phyloP scores from a whole-genome alignment of 2,797 vertebrate species.

The Eutrigla gurnardus region DNA sequence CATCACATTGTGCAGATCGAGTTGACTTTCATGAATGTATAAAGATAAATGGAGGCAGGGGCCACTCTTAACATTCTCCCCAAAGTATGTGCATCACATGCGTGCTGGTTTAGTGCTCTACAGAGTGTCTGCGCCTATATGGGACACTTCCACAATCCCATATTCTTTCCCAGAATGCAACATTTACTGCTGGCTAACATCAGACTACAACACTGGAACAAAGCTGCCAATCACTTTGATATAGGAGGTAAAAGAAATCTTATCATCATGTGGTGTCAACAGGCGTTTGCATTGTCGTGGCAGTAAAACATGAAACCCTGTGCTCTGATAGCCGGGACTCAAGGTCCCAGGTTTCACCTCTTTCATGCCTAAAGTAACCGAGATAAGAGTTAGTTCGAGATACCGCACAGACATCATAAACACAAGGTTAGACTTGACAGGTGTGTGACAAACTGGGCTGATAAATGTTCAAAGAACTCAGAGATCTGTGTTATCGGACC shows the following conservation, averaged over 20 bases:
- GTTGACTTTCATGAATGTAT: too few species aligned
- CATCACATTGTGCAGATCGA: too few species aligned
- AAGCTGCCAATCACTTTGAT: slow-evolving; percentile 7
- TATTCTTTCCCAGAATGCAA: neutral
- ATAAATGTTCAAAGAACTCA: slow-evolving; percentile 42
- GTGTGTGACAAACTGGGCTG: neutral
- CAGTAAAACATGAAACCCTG: slow-evolving; percentile 32
- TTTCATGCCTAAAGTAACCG: slow-evolving; percentile 6
- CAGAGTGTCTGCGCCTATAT: neutral
- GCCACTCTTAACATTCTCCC: too few species aligned
- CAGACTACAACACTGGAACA: neutral
- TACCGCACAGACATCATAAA: slow-evolving; percentile 17
- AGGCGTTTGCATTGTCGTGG: neutral
- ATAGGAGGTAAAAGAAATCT: slow-evolving; percentile 7
- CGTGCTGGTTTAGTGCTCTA: slow-evolving; percentile 15
- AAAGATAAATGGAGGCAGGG: too few species aligned
- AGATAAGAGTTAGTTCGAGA: slow-evolving; percentile 45
- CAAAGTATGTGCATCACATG: slow-evolving; percentile 45
- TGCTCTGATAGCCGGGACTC: slow-evolving; percentile 33
- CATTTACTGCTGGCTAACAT: slow-evolving; percentile 11
- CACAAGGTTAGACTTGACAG: neutral
- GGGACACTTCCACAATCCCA: slow-evolving; percentile 25
- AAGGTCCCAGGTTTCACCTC: slow-evolving; percentile 62
- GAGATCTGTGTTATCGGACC: slow-evolving; percentile 26
- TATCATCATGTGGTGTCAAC: slow-evolving; percentile 21